Evolutionary conservation across 2,797 vertebrate genomes (phyloP).

Genomic region (Caiman crocodilus): DNA sequence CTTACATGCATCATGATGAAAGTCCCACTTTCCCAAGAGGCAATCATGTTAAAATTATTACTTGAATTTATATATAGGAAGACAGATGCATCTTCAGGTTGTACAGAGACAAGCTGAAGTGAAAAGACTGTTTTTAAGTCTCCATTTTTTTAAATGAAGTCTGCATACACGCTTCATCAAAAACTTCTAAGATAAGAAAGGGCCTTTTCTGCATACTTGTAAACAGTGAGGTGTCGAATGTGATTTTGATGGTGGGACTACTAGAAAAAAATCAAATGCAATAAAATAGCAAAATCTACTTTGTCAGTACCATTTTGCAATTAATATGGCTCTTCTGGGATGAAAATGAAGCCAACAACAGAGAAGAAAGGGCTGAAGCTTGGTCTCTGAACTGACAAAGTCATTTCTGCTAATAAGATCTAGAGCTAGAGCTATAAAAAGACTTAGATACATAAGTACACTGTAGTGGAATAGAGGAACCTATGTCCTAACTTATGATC

Average conservation of each 20-base stretch:
- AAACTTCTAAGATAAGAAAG: not conserved
- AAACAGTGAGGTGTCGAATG: not conserved
- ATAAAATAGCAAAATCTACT: not conserved
- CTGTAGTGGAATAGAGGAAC: too few species aligned
- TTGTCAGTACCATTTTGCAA: not conserved
- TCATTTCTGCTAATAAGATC: too few species aligned
- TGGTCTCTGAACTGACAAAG: too few species aligned
- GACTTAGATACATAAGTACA: too few species aligned
- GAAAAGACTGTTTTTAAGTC: not conserved
- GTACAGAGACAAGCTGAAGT: not conserved
- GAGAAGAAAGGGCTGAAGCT: not conserved
- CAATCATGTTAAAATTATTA: rapidly evolving
- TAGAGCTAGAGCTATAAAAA: too few species aligned
- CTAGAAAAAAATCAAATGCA: not conserved
- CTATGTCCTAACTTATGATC: too few species aligned
- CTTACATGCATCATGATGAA: not conserved
- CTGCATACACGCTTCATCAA: not conserved
- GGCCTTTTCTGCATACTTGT: not conserved
- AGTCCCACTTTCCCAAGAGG: not conserved
- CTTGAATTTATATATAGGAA: not conserved
- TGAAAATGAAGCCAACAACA: not conserved
- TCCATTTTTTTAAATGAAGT: conserved; percentile 5
- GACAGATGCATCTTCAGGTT: not conserved
- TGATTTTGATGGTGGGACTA: not conserved
- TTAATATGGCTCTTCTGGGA: not conserved